A percentile compares a stretch with the other conserved stretches of the same genome.
phyloP scores from a whole-genome alignment of 2,113 vertebrate species.

The Salvelinus fontinalis region DNA sequence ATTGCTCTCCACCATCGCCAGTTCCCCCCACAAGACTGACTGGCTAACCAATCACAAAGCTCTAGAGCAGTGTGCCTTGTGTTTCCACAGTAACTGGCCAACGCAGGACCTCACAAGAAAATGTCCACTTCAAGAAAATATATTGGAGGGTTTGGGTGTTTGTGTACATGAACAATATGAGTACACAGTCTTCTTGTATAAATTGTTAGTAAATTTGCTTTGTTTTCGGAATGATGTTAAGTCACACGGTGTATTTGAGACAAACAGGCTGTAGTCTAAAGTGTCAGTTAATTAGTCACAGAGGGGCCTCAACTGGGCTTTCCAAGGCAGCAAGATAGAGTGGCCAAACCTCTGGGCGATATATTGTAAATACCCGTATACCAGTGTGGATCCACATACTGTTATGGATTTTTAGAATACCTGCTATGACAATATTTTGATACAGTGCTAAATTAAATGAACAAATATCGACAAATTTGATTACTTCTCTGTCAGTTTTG shows the following conservation, averaged over 20 bases:
- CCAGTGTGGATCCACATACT: no score
- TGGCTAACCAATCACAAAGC: background rate
- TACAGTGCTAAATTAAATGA: no score
- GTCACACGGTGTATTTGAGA: background rate
- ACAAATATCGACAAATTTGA: no score
- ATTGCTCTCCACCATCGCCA: background rate
- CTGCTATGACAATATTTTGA: no score
- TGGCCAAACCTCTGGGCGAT: constrained; percentile 20
- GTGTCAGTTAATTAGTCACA: constrained; percentile 27
- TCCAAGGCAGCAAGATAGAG: background rate
- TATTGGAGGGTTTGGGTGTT: background rate
- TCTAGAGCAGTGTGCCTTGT: background rate
- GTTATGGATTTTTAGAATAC: no score
- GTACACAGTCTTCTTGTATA: background rate
- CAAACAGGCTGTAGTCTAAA: background rate
- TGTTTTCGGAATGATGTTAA: background rate
- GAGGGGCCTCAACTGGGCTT: constrained; percentile 17
- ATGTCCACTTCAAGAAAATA: background rate
- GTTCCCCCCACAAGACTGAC: background rate
- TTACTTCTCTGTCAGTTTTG: no score
- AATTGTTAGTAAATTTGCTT: background rate
- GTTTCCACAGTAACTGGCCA: background rate
- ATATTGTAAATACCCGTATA: no score
- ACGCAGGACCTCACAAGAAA: background rate
- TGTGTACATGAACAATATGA: background rate